phyloP scores from a whole-genome alignment of 1,140 invertebrate species.

The Eulimnadia texana region DNA sequence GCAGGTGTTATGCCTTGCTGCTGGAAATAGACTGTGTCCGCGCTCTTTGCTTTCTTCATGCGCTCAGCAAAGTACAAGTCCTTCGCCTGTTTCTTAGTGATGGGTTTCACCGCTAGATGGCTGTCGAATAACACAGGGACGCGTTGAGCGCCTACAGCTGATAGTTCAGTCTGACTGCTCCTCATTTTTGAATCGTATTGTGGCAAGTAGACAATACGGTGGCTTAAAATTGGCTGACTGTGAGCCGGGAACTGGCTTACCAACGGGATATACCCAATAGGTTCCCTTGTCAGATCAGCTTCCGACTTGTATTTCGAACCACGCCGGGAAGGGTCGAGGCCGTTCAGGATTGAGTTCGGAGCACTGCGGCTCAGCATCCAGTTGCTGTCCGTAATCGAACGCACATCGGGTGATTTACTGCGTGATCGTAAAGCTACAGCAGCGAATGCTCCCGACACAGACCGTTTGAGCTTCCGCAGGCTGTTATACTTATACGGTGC shows the following conservation, averaged over 20 bases:
- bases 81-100: background rate
- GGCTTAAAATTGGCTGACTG: slow-evolving; percentile 10
- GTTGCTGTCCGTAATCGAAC: slow-evolving; percentile 22
- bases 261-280: background rate
- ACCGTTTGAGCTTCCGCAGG: slow-evolving; percentile 33
- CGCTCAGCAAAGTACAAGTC: background rate
- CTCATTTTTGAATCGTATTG: slow-evolving; percentile 34
- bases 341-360: slow-evolving; percentile 54
- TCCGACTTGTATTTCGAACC: background rate
- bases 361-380: slow-evolving; percentile 55
- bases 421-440: slow-evolving; percentile 14
- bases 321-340: background rate
- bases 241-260: slow-evolving; percentile 3
- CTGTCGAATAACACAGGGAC: background rate
- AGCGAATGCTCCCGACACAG: slow-evolving; percentile 48
- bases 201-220: slow-evolving; percentile 59
- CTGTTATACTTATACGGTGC: slow-evolving; percentile 18
- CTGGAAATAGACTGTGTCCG: slow-evolving; percentile 2
- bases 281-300: background rate
- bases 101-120: background rate
- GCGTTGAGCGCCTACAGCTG: background rate
- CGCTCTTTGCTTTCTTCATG: background rate
- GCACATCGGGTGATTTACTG: background rate
- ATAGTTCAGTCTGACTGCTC: background rate
- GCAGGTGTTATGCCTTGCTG: background rate